These are phyloP conservation scores for silkworm (Bombyx mori) DNA, from an alignment of 1,140 invertebrate genomes.

Conservation along the genomic window DNA sequence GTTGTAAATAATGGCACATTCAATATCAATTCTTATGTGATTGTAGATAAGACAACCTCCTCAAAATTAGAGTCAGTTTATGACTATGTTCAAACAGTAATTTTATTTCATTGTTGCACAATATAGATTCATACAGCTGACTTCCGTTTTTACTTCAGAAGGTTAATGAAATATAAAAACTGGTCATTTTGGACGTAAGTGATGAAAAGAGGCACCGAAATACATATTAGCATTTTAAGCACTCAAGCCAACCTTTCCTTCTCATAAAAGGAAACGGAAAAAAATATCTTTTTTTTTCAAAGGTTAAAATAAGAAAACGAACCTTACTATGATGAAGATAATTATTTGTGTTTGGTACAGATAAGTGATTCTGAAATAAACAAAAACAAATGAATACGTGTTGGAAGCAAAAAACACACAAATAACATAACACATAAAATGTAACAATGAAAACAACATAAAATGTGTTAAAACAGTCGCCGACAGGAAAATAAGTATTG, in stretches of 20 bases:
- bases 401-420: constrained; percentile 71
- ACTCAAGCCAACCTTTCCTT: constrained; percentile 30
- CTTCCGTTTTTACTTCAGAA: too few relatives aligned
- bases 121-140: too few relatives aligned
- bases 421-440: constrained; percentile 25
- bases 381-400: constrained; percentile 77
- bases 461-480: constrained; percentile 6
- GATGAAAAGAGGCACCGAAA: too few relatives aligned
- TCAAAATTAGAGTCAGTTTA: too few relatives aligned
- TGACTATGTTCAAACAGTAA: too few relatives aligned
- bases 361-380: constrained; percentile 90
- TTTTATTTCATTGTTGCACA: too few relatives aligned
- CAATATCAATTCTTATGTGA: too few relatives aligned
- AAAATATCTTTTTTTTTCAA: constrained; percentile 23
- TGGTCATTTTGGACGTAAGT: too few relatives aligned
- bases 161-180: too few relatives aligned
- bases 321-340: constrained; percentile 86
- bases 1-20: too few relatives aligned
- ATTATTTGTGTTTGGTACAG: constrained; percentile 88
- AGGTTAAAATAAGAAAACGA: constrained; percentile 71
- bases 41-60: too few relatives aligned
- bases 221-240: constrained; percentile 29
- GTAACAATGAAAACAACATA: constrained; percentile 5
- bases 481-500: constrained; percentile 10
- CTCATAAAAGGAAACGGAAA: constrained; percentile 32